Evolutionary conservation across 2,113 vertebrate species (phyloP).

Genomic region (Platysternon megacephalum): DNA sequence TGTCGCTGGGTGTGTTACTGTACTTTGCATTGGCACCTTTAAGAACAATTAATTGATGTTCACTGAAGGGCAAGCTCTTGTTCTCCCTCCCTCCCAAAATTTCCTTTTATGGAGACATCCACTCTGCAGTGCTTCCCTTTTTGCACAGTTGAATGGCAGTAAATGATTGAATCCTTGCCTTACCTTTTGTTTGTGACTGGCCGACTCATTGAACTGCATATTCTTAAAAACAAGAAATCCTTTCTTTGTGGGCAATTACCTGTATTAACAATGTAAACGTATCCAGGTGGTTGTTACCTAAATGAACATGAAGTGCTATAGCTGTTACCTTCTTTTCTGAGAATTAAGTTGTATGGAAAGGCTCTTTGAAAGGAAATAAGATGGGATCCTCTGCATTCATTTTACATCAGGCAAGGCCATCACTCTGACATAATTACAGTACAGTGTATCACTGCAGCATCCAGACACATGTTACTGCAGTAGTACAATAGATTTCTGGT

Average conservation of each 20-base stretch:
- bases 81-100: neutral
- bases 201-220: neutral
- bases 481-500: neutral
- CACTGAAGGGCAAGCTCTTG: neutral
- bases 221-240: conserved; percentile 36
- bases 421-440: neutral
- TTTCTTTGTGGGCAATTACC: conserved; percentile 12
- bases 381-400: neutral
- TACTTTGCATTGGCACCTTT: neutral
- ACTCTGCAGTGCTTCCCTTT: neutral
- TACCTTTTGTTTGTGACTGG: neutral
- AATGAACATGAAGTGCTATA: neutral
- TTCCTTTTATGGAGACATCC: neutral
- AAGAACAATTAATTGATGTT: neutral
- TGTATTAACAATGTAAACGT: conserved; percentile 11
- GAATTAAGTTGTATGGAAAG: neutral
- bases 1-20: neutral
- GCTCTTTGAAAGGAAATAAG: neutral
- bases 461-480: neutral
- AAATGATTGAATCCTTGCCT: neutral
- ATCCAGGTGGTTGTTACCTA: neutral
- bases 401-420: neutral
- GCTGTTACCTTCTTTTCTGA: neutral
- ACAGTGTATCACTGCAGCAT: neutral
- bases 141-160: neutral